phyloP scores from a whole-genome alignment of 2,113 vertebrate species.

The Gavia stellata region DNA sequence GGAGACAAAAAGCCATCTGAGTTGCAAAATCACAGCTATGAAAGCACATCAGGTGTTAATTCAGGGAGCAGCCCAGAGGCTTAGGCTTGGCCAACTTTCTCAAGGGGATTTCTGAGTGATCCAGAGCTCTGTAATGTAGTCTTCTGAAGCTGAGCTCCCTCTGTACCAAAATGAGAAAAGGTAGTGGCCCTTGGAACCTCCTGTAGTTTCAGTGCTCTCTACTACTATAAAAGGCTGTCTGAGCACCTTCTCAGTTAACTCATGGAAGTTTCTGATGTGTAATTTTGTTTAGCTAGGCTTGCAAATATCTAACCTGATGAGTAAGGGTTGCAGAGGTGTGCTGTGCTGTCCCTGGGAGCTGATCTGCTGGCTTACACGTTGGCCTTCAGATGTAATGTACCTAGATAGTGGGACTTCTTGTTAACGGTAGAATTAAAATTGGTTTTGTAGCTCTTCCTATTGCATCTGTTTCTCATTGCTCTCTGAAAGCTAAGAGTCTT shows the following conservation, averaged over 20 bases:
- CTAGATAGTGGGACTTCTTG: neutral
- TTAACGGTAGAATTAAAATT: neutral
- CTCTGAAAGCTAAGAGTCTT: neutral
- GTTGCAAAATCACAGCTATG: neutral
- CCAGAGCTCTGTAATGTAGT: neutral
- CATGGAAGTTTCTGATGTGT: neutral
- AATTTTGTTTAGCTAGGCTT: neutral
- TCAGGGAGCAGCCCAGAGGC: neutral
- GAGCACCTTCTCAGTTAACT: neutral
- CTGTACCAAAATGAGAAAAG: neutral
- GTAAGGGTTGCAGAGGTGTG: neutral
- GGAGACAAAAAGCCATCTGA: neutral
- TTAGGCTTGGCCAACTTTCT: neutral
- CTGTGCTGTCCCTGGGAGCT: neutral
- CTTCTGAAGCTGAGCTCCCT: neutral
- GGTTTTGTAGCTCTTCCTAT: neutral
- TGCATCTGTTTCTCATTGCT: neutral
- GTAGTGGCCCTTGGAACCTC: neutral
- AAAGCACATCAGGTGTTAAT: neutral
- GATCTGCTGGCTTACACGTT: neutral
- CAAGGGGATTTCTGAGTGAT: neutral
- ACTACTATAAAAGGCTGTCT: neutral
- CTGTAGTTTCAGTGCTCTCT: neutral
- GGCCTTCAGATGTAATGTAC: neutral
- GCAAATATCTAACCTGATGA: neutral